Conservation (phyloP, 2,113 vertebrate genomes). For the Pipa parva region DNA sequence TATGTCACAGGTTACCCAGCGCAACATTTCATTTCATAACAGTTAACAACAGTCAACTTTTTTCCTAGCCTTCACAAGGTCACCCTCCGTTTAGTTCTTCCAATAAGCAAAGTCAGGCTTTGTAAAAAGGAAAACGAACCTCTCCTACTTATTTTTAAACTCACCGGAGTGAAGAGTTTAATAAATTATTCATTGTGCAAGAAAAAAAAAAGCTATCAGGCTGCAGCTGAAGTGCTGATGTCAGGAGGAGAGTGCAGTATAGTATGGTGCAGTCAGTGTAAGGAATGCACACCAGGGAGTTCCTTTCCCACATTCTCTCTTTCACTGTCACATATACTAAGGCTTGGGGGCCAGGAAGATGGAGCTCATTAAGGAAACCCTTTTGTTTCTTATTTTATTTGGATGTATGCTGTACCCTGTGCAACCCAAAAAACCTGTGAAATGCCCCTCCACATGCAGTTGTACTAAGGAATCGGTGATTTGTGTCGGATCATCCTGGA, state of each 20-base stretch:
- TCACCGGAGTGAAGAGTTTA: slow-evolving; percentile 47
- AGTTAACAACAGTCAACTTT: slow-evolving; percentile 12
- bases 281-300: slow-evolving; percentile 31
- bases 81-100: slow-evolving; percentile 43
- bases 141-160: slow-evolving; percentile 47
- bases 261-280: slow-evolving; percentile 61
- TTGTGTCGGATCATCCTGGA: slow-evolving; percentile 82
- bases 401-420: slow-evolving; percentile 48
- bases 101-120: slow-evolving; percentile 2
- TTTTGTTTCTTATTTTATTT: slow-evolving; percentile 44
- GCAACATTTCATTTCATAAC: slow-evolving; percentile 10
- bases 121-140: slow-evolving; percentile 23
- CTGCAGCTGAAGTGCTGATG: slow-evolving; percentile 80
- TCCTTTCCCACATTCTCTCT: slow-evolving; percentile 15
- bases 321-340: slow-evolving; percentile 20
- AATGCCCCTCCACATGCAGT: slow-evolving; percentile 83
- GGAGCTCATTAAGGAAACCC: slow-evolving; percentile 46
- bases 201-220: slow-evolving; percentile 42
- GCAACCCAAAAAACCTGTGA: slow-evolving; percentile 63
- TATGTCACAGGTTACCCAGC: background rate
- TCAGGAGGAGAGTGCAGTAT: slow-evolving; percentile 75
- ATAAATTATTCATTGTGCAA: slow-evolving; percentile 66
- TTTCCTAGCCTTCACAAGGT: slow-evolving; percentile 42
- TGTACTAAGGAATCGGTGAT: slow-evolving; percentile 91
- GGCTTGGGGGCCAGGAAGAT: slow-evolving; percentile 64